phyloP scores from a whole-genome alignment of 2,888 invertebrate species.

The Tiliacea citrago region DNA sequence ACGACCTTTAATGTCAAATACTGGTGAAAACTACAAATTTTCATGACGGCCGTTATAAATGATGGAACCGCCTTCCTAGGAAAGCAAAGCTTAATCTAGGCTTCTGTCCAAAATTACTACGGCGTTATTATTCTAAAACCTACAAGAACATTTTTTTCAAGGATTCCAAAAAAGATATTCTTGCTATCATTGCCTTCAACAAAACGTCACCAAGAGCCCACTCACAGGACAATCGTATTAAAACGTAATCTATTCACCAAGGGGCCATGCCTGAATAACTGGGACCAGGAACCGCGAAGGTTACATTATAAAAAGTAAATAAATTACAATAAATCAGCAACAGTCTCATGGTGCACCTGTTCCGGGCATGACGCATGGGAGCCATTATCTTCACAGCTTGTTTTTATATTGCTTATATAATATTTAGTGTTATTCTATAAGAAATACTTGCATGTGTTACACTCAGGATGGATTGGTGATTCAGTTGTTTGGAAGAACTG shows the following conservation, averaged over 20 bases:
- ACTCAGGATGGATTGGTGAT: background rate
- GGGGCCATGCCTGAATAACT: conserved; percentile 41
- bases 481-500: background rate
- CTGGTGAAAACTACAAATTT: background rate
- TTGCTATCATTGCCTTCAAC: background rate
- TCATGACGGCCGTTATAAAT: background rate
- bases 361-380: conserved; percentile 47
- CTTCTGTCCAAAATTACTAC: background rate
- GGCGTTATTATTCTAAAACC: background rate
- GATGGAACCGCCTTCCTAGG: background rate
- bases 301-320: conserved; percentile 54
- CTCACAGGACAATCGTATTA: conserved; percentile 23
- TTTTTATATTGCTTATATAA: conserved; percentile 48
- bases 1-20: background rate
- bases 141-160: background rate
- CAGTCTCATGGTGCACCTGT: conserved; percentile 48
- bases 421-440: conserved; percentile 46
- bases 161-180: background rate
- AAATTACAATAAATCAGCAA: conserved; percentile 56
- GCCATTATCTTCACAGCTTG: conserved; percentile 44
- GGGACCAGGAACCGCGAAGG: conserved; percentile 26
- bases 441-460: conserved; percentile 12
- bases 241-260: conserved; percentile 47
- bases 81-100: background rate
- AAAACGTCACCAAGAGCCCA: conserved; percentile 6